Conservation (phyloP, 2,113 vertebrate genomes). For the Guaruba guarouba region DNA sequence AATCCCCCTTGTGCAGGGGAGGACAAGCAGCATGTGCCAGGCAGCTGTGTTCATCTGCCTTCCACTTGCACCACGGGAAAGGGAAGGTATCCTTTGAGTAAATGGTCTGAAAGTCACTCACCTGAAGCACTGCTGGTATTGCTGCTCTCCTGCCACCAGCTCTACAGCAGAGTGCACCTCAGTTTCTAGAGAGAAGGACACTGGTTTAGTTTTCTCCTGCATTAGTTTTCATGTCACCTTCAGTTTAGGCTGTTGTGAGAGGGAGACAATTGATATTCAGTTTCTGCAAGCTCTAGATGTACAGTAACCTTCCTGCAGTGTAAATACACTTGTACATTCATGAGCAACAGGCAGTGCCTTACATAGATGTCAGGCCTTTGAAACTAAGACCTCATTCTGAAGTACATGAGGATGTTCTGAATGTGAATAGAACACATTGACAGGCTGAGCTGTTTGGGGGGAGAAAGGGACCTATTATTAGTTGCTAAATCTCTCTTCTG, state of each 20-base stretch:
- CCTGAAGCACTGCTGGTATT: neutral
- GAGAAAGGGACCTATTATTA: neutral
- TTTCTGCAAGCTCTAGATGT: neutral
- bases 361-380: neutral
- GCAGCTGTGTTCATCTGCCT: neutral
- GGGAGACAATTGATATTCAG: neutral
- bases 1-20: neutral
- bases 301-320: neutral
- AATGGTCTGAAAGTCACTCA: neutral
- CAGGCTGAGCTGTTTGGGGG: neutral
- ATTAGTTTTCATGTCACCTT: neutral
- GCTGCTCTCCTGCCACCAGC: neutral
- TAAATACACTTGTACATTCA: neutral
- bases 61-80: neutral
- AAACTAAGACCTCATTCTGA: neutral
- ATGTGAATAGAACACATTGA: neutral
- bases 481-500: neutral
- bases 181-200: neutral
- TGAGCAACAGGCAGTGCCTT: neutral
- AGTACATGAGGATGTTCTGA: neutral
- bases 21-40: neutral
- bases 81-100: neutral
- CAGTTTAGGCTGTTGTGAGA: neutral
- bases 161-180: neutral
- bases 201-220: neutral